phyloP scores from a whole-genome alignment of 53 echinoderm and acorn worm species.

The Astropecten irregularis region DNA sequence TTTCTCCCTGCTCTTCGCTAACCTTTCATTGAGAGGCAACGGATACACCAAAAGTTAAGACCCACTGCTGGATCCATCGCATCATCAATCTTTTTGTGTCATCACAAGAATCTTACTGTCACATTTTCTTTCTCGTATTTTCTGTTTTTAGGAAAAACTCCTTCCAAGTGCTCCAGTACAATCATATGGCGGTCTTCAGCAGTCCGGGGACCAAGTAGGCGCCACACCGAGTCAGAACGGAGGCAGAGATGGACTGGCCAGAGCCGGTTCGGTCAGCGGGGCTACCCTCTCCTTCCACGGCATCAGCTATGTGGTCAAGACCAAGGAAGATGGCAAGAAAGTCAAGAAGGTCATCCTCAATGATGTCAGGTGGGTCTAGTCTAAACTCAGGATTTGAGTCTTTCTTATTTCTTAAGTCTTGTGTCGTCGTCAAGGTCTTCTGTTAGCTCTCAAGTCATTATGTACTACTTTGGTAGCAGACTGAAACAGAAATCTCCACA shows the following conservation, averaged over 20 bases:
- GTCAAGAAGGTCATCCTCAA: conserved; percentile 64
- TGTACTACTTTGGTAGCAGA: no score
- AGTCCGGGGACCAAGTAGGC: background rate
- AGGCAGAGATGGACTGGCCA: background rate
- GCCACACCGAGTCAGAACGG: background rate
- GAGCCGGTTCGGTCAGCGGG: conserved; percentile 31
- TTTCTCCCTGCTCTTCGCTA: no score
- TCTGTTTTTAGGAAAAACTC: conserved; percentile 3
- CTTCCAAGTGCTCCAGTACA: background rate
- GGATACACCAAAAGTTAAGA: no score
- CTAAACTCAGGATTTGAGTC: background rate
- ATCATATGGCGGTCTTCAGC: background rate
- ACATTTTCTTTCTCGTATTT: no score
- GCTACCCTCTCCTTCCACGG: conserved; percentile 68
- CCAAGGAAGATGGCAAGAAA: conserved; percentile 68
- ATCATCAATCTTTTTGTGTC: no score
- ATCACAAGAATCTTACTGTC: no score
- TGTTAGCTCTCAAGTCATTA: no score
- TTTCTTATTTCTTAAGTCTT: background rate
- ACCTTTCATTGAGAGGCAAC: no score
- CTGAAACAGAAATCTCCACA: no score
- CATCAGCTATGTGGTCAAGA: conserved; percentile 64
- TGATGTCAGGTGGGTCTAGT: conserved; percentile 51
- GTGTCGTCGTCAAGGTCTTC: no score
- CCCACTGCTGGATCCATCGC: no score